Evolutionary conservation across 1,140 invertebrate species (phyloP).

Genomic region (Caenorhabditis briggsae): DNA sequence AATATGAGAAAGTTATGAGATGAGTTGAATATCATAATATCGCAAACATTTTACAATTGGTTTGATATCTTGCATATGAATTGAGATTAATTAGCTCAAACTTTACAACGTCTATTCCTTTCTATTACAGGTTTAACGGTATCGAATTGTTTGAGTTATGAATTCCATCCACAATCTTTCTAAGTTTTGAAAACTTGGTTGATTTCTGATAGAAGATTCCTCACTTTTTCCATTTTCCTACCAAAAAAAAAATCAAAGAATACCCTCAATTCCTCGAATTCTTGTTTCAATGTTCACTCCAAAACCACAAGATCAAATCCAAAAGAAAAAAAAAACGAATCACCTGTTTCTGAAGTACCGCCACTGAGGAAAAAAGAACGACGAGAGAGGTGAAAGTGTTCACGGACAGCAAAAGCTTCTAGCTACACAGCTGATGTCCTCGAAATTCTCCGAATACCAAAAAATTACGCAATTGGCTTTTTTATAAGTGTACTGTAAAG

Average conservation of each 20-base stretch:
- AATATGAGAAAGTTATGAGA: too few relatives aligned
- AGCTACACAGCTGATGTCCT: conserved; percentile 36
- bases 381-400: conserved; percentile 16
- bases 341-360: conserved; percentile 31
- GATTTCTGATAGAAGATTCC: too few relatives aligned
- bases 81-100: too few relatives aligned
- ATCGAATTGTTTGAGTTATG: too few relatives aligned
- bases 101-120: too few relatives aligned
- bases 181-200: too few relatives aligned
- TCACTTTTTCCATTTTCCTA: background rate
- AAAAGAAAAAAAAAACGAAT: background rate
- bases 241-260: background rate
- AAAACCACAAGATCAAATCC: conserved; percentile 40
- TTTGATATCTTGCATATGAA: too few relatives aligned
- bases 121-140: too few relatives aligned
- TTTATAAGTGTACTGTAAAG: background rate
- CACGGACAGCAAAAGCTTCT: conserved; percentile 1
- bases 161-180: too few relatives aligned
- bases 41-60: too few relatives aligned
- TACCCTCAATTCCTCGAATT: background rate
- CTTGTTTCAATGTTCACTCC: conserved; percentile 28
- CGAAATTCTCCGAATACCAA: conserved; percentile 44
- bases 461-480: conserved; percentile 4
- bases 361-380: background rate
- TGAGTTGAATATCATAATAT: too few relatives aligned